phyloP scores from a whole-genome alignment of 2,888 invertebrate species.

The Chloromyia formosa region DNA sequence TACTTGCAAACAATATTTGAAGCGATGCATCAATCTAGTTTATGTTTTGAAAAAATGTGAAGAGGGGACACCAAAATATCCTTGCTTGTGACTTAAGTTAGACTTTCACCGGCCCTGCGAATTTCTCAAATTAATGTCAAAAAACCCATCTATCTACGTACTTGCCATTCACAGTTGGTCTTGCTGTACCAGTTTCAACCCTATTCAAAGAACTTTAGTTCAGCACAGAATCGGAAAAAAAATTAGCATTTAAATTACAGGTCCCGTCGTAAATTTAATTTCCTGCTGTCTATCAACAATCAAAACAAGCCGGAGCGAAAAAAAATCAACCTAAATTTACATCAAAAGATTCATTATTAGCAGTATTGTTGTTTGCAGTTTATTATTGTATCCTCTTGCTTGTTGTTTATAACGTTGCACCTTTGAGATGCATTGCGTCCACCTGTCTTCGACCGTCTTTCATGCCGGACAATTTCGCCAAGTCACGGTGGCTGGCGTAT shows the following conservation, averaged over 20 bases:
- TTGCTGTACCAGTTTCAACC: too few relatives aligned
- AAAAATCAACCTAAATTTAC: neutral
- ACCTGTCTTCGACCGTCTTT: slow-evolving; percentile 7
- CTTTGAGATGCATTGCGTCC: neutral
- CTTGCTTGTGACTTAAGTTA: too few relatives aligned
- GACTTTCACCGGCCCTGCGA: too few relatives aligned
- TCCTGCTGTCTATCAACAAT: slow-evolving; percentile 46
- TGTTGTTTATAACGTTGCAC: neutral
- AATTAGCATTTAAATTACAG: slow-evolving; percentile 46
- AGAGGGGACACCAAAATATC: too few relatives aligned
- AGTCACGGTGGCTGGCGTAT: slow-evolving; percentile 15
- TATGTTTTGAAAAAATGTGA: too few relatives aligned
- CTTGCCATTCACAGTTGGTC: too few relatives aligned
- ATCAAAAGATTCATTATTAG: slow-evolving; percentile 32
- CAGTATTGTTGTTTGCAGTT: slow-evolving; percentile 22
- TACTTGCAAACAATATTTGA: too few relatives aligned
- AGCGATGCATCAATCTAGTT: too few relatives aligned
- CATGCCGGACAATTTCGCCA: neutral
- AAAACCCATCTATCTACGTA: too few relatives aligned
- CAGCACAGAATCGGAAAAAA: slow-evolving; percentile 7
- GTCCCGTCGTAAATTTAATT: slow-evolving; percentile 41
- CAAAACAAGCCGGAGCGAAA: neutral
- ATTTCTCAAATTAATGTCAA: too few relatives aligned
- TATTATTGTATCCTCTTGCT: neutral
- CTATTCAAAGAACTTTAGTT: neutral